Percentiles rank a stretch among this genome's conserved stretches.
Evolutionary conservation across 2,888 invertebrate genomes (phyloP).

Genomic region (Apamea epomidion): DNA sequence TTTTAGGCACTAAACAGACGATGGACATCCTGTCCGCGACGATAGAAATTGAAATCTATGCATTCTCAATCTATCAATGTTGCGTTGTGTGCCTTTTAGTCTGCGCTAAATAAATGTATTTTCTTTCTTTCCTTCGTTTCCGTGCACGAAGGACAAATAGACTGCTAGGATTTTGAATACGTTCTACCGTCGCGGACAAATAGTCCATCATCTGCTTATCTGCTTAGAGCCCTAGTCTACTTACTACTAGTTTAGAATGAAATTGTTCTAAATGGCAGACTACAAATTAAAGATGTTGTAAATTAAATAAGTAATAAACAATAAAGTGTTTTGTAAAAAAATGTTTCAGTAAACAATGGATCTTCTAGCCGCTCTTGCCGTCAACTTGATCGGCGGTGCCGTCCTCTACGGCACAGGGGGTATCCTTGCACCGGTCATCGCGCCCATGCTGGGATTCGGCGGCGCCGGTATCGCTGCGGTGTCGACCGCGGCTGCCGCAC

Average conservation of each 20-base stretch:
- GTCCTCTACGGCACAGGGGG: slow-evolving; percentile 80
- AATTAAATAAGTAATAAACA: background rate
- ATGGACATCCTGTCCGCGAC: no score
- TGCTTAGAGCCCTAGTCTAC: background rate
- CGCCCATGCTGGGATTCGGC: slow-evolving; percentile 80
- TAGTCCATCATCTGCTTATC: no score
- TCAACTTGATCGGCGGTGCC: slow-evolving; percentile 76
- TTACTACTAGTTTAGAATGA: background rate
- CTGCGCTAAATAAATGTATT: no score
- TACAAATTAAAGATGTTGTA: background rate
- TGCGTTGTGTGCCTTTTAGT: no score
- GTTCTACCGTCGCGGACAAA: no score
- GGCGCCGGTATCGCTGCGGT: slow-evolving; percentile 79
- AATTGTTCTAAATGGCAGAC: background rate
- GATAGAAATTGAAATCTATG: no score
- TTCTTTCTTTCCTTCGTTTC: no score
- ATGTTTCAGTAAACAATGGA: slow-evolving; percentile 73
- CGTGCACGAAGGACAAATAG: no score
- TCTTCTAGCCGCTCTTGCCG: slow-evolving; percentile 74
- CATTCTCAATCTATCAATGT: no score
- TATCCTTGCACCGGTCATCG: slow-evolving; percentile 74
- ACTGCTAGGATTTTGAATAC: no score
- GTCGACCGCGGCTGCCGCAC: slow-evolving; percentile 80
- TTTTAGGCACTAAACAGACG: no score
- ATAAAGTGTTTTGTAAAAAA: background rate